Base-by-base conservation (phyloP, 2,888 invertebrate species). In the Euzophera pinguis region DNA sequence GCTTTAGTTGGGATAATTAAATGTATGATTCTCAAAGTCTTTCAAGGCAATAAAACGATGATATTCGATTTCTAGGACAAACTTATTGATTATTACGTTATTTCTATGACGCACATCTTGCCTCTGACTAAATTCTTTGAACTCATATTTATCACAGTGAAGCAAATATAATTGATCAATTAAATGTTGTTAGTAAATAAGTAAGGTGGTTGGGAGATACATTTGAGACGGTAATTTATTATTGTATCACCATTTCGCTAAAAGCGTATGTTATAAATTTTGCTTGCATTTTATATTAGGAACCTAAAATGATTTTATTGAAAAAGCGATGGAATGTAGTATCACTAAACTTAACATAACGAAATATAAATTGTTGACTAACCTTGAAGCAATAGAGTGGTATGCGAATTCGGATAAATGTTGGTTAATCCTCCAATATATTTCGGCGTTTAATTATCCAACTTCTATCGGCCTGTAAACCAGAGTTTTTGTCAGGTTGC, bases 61-160 rank as follows among this genome's bases (percentile, higher is more conserved):
- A 35, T 14, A 53, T 16, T 39, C 9, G 9, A 39, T 39, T 14
- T 16, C 16, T 39, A 9, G 8, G 45, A 50, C 16, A 38, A 6
- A 13, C 27, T 8, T 17, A 17, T 47, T 42, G 32, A 16, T 32
- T n/a, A n/a, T n/a, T 34, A 34, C 16, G 14, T 14, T 47, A 47
- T 47, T 38, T 29, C 22, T 35, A 22, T 27, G 34, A 43, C 32
- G 47, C 37, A 50, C n/a, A 35, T 37, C 14, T 37, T 14, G 12
- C 41, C 32, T 50, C 22, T 32, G 12, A n/a, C 14, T 34, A 4
- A 43, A 45, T 45, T 45, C 45, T 45, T 45, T 45, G 45, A 45
- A 45, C 14, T 45, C 32, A 14, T 45, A 45, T 45, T 45, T 45
- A 32, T 32, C 7, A 27, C 32, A 14, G 45, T 4, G 7, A 43